Evolutionary conservation across 2,797 vertebrate genomes (phyloP), one percentile per base, ranked within the genome.

Genomic region (Sebastes kiyomatsui): DNA sequence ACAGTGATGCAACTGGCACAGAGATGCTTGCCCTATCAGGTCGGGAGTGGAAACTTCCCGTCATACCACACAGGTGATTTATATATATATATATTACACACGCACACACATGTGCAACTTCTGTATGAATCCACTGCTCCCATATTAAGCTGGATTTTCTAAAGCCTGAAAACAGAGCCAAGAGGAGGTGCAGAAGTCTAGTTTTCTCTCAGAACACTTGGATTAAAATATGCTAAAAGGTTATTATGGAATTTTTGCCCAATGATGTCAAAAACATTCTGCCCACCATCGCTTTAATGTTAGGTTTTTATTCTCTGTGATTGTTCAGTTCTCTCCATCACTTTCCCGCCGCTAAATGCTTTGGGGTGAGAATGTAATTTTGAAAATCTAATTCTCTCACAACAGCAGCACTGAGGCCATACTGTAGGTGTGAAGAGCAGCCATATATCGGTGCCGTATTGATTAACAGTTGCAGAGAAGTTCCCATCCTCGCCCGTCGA

Each of bases 1-100:
- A 94, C 92, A 80, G 80, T 85, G 91, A 94, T 92, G 90, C 90
- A 91, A 92, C 87, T 75, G 56, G 81, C 75, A 58, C 85, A 72
- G 80, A 85, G 80, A 61, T 46, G 81, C 82, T 80, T 80, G 80
- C 84, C 86, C 90, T 79, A 77, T 89, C 73, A 46, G 69, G 64
- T 28, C 62, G 74, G 74, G 74, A 86, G 67, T 79, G 82, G 85
- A 90, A 93, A 93, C 81, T 90, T 89, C 81, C 75, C 10, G 52
- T 82, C 68, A 75, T 75, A 80, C 79, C 79, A 79, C 81, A 81
- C 82, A 92, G 80, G 90, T 90, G 85, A 72, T 77, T 87, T 75
- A n/a, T 46, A 52, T 70, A 67, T 20, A 18, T 25, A 69, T 18
- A 61, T 23, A n/a, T n/a, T 7, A 52, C 3, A 61, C 42, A 65